Base-by-base conservation (phyloP, 2,888 invertebrate genomes). In the Harpalus rubripes region DNA sequence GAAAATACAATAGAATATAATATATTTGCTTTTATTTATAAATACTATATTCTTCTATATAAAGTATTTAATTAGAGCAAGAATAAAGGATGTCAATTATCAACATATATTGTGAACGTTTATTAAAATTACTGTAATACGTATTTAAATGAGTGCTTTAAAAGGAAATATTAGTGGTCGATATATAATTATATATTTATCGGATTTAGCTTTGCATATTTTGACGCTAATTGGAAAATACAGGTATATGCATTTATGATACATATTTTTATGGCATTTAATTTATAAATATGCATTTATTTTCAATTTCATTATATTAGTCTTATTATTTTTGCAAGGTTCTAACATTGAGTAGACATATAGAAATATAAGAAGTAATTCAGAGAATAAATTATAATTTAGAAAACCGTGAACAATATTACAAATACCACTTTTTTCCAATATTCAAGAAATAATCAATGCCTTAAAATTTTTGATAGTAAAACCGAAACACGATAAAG, bases 41-140 rank as follows among this genome's bases (percentile, higher is more conserved):
- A 44, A 41, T 16, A 52, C 18, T 18, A 44, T 74, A 3, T 6
- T 32, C 6, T 18, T 44, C 72, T 18, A 44, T 52, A 74, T 74
- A 74, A 74, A 44, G 72, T 44, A 44, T 16, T 41, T 74, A 74
- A 74, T 74, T 44, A 44, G 72, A 10, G 41, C 72, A 44, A 44
- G 22, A 74, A 74, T 22, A 16, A 74, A 41, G 18, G 41, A 44
- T 74, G 16, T 52, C 72, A 74, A 74, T 74, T 74, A 74, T 44
- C n/a, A 12, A 7, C 26, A 68, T 68, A 74, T 44, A 74, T 74
- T 74, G 72, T 74, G 72, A 52, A 22, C 52, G 52, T 74, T 74
- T 74, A 74, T 74, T 74, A 74, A 74, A 68, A 74, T 74, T 41
- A 74, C 44, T 74, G 72, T 74, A 74, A 74, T 74, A 74, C 44